phyloP scores from a whole-genome alignment of 2,888 invertebrate species.

The Oscheius sp. region DNA sequence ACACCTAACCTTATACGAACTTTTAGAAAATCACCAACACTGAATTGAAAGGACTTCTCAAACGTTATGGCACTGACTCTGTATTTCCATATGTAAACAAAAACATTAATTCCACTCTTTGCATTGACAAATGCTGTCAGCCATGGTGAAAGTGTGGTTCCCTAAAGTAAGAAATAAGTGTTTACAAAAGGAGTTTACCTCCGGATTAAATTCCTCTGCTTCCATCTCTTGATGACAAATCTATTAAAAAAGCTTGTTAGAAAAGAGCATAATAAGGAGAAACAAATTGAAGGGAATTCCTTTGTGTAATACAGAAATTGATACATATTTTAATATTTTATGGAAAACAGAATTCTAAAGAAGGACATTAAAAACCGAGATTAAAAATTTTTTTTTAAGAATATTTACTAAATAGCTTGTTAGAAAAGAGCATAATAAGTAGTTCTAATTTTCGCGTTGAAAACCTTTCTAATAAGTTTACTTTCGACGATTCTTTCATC shows the following conservation, averaged over 20 bases:
- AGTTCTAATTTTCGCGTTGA: too few species aligned
- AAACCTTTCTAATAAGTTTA: too few species aligned
- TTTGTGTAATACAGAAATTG: neutral
- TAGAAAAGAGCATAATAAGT: neutral
- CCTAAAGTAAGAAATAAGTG: too few species aligned
- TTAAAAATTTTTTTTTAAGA: neutral
- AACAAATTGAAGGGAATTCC: neutral
- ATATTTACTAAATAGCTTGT: neutral
- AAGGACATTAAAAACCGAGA: too few species aligned
- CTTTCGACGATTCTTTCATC: too few species aligned
- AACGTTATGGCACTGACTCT: neutral
- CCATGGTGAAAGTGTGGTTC: neutral
- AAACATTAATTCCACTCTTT: neutral
- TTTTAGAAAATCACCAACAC: neutral
- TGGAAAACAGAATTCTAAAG: neutral
- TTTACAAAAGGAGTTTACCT: too few species aligned
- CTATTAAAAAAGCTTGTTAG: neutral
- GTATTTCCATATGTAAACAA: neutral
- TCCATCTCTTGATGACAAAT: neutral
- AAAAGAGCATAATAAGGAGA: neutral
- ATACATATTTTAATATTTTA: too few species aligned
- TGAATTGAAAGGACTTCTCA: neutral
- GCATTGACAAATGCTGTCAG: slow-evolving; percentile 1
- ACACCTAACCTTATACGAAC: neutral
- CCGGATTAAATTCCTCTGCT: neutral